Conservation (phyloP, 1,140 invertebrate species). For the Eulimnadia texana region DNA sequence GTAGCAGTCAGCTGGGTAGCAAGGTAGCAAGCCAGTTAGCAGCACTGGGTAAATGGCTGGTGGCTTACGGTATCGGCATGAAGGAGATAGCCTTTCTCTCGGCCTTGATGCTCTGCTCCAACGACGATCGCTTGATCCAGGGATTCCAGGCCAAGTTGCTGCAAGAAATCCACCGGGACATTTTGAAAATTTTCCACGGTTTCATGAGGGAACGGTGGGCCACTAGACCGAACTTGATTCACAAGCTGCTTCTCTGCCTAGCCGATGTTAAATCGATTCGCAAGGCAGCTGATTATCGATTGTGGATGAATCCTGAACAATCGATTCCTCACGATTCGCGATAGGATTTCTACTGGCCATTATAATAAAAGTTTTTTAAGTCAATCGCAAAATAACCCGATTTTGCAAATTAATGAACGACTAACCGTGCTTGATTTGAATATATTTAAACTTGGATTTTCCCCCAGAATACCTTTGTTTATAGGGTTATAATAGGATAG, state of each 20-base stretch:
- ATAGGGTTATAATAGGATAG: no score
- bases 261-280: conserved; percentile 7
- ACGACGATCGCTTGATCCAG: background rate
- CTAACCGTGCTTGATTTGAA: no score
- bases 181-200: background rate
- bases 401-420: no score
- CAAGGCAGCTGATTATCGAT: background rate
- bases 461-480: no score
- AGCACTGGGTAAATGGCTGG: background rate
- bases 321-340: no score
- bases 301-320: background rate
- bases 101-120: background rate
- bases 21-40: background rate
- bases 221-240: background rate
- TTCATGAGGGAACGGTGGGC: background rate
- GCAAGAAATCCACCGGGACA: background rate
- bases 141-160: background rate
- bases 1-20: conserved; percentile 5
- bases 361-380: background rate
- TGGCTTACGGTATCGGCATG: background rate
- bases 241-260: conserved; percentile 9
- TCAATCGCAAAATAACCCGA: no score
- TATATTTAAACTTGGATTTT: no score
- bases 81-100: conserved; percentile 9
- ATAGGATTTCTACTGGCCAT: no score